These are phyloP conservation scores for Zosterops pallidus DNA, from an alignment of 2,113 vertebrate species.

Conservation along the genomic window DNA sequence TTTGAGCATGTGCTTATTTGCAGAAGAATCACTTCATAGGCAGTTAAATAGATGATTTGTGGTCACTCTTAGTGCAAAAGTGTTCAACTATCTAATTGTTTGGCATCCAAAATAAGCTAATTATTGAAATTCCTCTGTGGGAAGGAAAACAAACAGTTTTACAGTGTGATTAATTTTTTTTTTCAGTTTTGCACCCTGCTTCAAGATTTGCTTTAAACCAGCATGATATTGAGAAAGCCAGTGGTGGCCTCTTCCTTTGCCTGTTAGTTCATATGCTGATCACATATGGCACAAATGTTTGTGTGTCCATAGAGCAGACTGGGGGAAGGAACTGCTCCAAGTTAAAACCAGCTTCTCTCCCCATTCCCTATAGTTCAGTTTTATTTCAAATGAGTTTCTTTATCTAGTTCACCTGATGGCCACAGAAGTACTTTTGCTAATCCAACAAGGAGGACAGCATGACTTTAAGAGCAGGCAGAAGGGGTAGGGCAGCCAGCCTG, in stretches of 20 bases:
- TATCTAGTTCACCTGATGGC: slow-evolving; percentile 10
- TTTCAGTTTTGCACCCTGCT: neutral
- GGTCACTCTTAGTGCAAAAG: neutral
- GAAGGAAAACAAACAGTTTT: neutral
- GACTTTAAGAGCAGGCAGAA: neutral
- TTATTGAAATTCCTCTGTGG: neutral
- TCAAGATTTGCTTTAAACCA: neutral
- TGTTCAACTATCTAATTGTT: neutral
- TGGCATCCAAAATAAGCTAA: neutral
- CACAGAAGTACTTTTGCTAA: neutral
- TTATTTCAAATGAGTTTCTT: neutral
- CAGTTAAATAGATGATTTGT: neutral
- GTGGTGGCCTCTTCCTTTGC: neutral
- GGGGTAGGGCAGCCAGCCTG: neutral
- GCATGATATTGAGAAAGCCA: neutral
- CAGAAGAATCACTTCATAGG: neutral
- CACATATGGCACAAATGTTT: neutral
- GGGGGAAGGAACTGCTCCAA: neutral
- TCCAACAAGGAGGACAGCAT: neutral
- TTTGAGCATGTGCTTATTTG: neutral
- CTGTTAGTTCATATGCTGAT: neutral
- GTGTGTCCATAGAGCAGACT: neutral
- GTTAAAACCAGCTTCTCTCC: neutral
- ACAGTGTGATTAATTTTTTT: neutral
- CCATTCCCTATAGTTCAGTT: neutral